Percentiles rank a stretch among this genome's conserved stretches.
These are phyloP conservation scores for Homalodisca vitripennis DNA, from an alignment of 1,140 invertebrate genomes.

Conservation along the genomic window DNA sequence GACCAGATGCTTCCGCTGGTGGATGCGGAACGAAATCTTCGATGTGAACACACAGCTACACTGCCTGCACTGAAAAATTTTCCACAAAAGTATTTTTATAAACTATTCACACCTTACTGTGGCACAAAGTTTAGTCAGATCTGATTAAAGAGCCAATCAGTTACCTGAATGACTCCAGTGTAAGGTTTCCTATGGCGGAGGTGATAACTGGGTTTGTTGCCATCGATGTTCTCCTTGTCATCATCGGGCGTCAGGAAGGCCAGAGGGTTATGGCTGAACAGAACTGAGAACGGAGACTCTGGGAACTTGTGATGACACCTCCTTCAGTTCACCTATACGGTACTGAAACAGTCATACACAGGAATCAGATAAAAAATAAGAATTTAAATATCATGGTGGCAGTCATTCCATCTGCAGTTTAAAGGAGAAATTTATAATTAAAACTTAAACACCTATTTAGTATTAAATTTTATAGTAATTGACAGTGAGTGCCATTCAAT, in stretches of 20 bases:
- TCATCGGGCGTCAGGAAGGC: constrained; percentile 34
- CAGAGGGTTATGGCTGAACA: constrained; percentile 42
- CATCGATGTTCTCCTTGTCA: constrained; percentile 42
- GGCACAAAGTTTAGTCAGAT: neutral
- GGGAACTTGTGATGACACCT: neutral
- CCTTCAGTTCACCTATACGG: constrained; percentile 29
- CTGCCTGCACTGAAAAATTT: constrained; percentile 44
- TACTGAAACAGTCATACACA: constrained; percentile 26
- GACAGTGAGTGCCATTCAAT: no score
- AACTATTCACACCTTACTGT: neutral
- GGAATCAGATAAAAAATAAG: no score
- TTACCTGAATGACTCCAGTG: constrained; percentile 35
- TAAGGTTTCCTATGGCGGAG: constrained; percentile 35
- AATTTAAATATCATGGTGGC: no score
- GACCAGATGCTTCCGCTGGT: constrained; percentile 43
- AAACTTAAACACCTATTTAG: no score
- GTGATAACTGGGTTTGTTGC: constrained; percentile 31
- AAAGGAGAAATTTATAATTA: no score
- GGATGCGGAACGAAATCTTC: constrained; percentile 46
- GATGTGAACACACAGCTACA: constrained; percentile 47
- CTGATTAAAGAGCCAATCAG: no score
- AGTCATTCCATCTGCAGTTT: no score
- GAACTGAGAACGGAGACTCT: constrained; percentile 40
- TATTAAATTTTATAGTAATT: no score
- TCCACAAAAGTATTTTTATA: neutral